Percentiles rank a stretch among this genome's conserved stretches.
These are phyloP conservation scores for Botrylloides violaceus DNA, from an alignment of 23 tunicate species.

Conservation along the genomic window DNA sequence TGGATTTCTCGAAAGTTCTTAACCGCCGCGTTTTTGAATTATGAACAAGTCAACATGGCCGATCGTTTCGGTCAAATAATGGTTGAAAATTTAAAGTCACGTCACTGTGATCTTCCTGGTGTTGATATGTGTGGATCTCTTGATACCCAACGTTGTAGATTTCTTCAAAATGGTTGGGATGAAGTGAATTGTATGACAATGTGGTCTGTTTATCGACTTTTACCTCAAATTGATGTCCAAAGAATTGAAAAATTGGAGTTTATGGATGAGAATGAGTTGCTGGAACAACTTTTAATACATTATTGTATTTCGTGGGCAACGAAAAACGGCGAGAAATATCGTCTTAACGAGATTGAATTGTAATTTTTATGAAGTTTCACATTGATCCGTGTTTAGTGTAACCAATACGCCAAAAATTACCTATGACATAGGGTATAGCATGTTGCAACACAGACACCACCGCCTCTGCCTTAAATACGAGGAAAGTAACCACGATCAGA, in stretches of 20 bases:
- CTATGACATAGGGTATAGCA: too few species aligned
- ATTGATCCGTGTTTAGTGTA: too few species aligned
- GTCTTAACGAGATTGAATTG: slow-evolving; percentile 3
- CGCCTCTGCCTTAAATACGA: too few species aligned
- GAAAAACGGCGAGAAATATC: slow-evolving; percentile 5
- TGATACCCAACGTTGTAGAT: slow-evolving; percentile 43
- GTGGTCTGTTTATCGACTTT: slow-evolving; percentile 59
- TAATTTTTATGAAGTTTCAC: slow-evolving; percentile 13
- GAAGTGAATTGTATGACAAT: slow-evolving; percentile 40
- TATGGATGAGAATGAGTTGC: slow-evolving; percentile 69
- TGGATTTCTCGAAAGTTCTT: slow-evolving; percentile 49
- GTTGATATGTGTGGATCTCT: slow-evolving; percentile 49
- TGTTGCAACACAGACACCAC: too few species aligned
- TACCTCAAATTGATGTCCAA: slow-evolving; percentile 42
- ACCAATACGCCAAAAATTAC: too few species aligned
- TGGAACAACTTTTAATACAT: slow-evolving; percentile 73
- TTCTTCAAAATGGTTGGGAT: slow-evolving; percentile 40
- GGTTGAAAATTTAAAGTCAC: slow-evolving; percentile 34
- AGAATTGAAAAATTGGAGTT: slow-evolving; percentile 68
- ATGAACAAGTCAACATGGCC: slow-evolving; percentile 70
- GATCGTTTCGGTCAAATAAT: slow-evolving; percentile 79
- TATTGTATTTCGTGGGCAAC: slow-evolving; percentile 67
- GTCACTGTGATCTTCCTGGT: slow-evolving; percentile 66
- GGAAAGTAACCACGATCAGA: too few species aligned
- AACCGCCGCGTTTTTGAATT: slow-evolving; percentile 40